These are phyloP conservation scores for Bryconaethiops microstoma DNA, from an alignment of 2,797 vertebrate genomes.

Conservation along the genomic window DNA sequence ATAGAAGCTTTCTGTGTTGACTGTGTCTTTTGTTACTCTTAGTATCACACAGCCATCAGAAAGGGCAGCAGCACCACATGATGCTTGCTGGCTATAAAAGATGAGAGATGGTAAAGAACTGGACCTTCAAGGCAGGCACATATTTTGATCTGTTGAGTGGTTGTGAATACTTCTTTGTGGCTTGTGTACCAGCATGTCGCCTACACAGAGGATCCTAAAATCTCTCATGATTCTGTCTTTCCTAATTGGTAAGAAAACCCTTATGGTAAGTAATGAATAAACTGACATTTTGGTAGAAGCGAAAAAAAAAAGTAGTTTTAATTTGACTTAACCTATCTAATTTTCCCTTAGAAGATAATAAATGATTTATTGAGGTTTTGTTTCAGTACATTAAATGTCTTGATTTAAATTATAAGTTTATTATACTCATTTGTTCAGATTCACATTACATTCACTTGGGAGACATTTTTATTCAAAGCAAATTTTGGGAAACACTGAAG, in stretches of 20 bases:
- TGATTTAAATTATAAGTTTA: neutral
- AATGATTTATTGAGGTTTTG: too few relatives aligned
- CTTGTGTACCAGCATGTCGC: neutral
- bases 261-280: neutral
- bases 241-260: slow-evolving; percentile 22
- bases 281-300: neutral
- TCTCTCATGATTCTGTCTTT: neutral
- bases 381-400: too few relatives aligned
- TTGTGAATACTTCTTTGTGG: neutral
- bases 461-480: too few relatives aligned
- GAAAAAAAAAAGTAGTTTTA: too few relatives aligned
- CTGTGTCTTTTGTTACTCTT: slow-evolving; percentile 8
- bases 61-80: neutral
- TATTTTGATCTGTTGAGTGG: too few relatives aligned
- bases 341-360: too few relatives aligned
- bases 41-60: neutral
- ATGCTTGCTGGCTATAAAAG: slow-evolving; percentile 4
- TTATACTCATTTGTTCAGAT: neutral
- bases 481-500: too few relatives aligned
- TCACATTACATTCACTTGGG: too few relatives aligned
- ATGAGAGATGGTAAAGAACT: neutral
- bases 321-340: too few relatives aligned
- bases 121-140: neutral
- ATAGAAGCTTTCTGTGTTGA: neutral
- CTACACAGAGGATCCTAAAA: slow-evolving; percentile 17